Evolutionary conservation across 2,888 invertebrate genomes (phyloP).

Genomic region (Noctua janthina): DNA sequence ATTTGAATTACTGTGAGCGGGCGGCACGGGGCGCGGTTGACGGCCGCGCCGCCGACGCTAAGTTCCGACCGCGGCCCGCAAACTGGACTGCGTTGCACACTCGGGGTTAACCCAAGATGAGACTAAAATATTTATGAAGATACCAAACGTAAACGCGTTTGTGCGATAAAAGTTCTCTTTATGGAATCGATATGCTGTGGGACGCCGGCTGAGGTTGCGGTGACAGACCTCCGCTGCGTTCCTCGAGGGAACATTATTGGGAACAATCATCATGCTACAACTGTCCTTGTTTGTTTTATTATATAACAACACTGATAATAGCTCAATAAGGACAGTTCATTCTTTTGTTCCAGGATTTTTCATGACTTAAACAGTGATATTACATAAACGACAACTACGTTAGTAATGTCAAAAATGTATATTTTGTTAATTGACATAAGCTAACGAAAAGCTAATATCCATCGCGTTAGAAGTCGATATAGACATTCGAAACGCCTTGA

Average conservation of each 20-base stretch:
- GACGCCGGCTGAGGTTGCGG: constrained; percentile 37
- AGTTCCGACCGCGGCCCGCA: constrained; percentile 70
- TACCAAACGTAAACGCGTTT: constrained; percentile 63
- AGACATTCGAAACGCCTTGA: neutral
- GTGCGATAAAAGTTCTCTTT: constrained; percentile 52
- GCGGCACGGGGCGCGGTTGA: constrained; percentile 64
- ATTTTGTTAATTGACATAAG: neutral
- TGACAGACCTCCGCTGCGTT: constrained; percentile 46
- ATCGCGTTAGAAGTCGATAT: neutral
- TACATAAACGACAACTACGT: neutral
- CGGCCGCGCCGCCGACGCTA: constrained; percentile 63
- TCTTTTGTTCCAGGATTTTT: constrained; percentile 1
- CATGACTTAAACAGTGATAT: neutral
- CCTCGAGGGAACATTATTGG: constrained; percentile 39
- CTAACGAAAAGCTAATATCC: neutral
- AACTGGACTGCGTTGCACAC: constrained; percentile 71
- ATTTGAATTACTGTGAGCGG: constrained; percentile 75
- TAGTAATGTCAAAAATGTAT: neutral
- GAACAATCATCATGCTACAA: constrained; percentile 37
- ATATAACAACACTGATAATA: constrained; percentile 12
- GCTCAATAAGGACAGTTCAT: constrained; percentile 20
- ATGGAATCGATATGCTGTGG: constrained; percentile 56
- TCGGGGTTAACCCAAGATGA: constrained; percentile 70
- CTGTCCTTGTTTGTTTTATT: constrained; percentile 35
- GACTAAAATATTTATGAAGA: constrained; percentile 73